phyloP scores from a whole-genome alignment of 2,797 vertebrate species.

The Sebastes matsubarae region DNA sequence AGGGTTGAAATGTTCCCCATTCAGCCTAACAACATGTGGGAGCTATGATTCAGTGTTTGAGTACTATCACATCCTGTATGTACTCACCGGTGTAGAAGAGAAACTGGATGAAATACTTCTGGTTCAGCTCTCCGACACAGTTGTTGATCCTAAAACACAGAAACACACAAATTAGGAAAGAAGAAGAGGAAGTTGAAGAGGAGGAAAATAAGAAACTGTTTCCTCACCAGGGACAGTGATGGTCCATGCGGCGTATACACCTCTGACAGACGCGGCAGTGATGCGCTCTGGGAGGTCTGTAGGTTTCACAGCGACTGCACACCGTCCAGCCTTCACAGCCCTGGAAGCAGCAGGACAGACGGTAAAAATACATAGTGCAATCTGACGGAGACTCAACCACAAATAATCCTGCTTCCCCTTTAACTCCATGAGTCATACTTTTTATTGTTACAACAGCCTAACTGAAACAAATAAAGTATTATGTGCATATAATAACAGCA shows the following conservation, averaged over 20 bases:
- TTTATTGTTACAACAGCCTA: too few species aligned
- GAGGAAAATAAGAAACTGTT: neutral
- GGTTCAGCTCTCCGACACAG: conserved; percentile 87
- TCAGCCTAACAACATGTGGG: too few species aligned
- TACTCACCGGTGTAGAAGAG: conserved; percentile 86
- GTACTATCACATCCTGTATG: too few species aligned
- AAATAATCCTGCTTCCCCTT: neutral
- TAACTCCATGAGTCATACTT: too few species aligned
- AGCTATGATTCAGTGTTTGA: too few species aligned
- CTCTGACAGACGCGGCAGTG: conserved; percentile 85
- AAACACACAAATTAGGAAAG: neutral
- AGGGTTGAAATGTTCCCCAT: too few species aligned
- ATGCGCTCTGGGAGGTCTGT: conserved; percentile 83
- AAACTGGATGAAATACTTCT: conserved; percentile 90
- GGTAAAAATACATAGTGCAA: neutral
- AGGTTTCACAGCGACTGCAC: conserved; percentile 87
- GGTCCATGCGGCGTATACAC: conserved; percentile 88
- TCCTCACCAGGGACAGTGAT: conserved; percentile 87
- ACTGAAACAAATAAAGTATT: too few species aligned
- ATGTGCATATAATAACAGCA: too few species aligned
- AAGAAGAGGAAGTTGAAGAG: neutral
- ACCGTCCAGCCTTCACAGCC: conserved; percentile 88
- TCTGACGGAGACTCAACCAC: neutral
- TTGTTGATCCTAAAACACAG: conserved; percentile 85
- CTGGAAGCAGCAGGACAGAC: conserved; percentile 38